These are phyloP conservation scores for Piscicola geometra DNA, from an alignment of 2,888 invertebrate species.

Conservation along the genomic window DNA sequence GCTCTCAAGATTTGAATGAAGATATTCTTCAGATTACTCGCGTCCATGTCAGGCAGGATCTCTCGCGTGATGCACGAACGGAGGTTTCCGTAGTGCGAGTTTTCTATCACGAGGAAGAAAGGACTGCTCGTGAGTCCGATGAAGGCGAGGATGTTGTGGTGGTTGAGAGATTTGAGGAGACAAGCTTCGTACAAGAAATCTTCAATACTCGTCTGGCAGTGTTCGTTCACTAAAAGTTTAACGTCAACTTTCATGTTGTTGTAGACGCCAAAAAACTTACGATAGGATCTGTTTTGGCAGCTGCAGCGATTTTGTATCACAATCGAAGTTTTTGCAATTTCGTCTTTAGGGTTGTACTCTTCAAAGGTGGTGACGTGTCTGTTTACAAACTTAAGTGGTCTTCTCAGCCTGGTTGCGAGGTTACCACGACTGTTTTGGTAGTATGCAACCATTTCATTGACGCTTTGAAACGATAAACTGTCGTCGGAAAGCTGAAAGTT, in stretches of 20 bases:
- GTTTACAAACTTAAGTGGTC: neutral
- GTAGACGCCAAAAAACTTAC: neutral
- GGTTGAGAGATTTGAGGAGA: slow-evolving; percentile 39
- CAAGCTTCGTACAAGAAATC: slow-evolving; percentile 43
- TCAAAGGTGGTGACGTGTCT: neutral
- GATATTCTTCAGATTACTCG: slow-evolving; percentile 42
- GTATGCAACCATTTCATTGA: slow-evolving; percentile 1
- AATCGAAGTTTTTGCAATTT: neutral
- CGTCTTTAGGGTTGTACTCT: neutral
- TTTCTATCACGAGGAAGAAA: slow-evolving; percentile 42
- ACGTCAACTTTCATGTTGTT: neutral
- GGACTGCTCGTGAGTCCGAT: slow-evolving; percentile 42
- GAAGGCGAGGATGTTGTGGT: slow-evolving; percentile 42
- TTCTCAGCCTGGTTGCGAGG: neutral
- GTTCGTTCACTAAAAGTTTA: neutral
- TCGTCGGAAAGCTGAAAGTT: slow-evolving; percentile 2
- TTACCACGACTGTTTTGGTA: neutral
- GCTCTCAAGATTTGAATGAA: slow-evolving; percentile 41
- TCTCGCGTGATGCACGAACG: slow-evolving; percentile 39
- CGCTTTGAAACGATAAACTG: neutral
- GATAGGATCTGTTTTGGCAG: neutral
- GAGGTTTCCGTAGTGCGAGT: slow-evolving; percentile 41
- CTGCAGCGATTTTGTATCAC: neutral
- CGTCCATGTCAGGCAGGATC: slow-evolving; percentile 37
- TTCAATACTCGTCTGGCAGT: slow-evolving; percentile 29